Evolutionary conservation across 2,888 invertebrate genomes (phyloP).

Genomic region (Drosophila emarginata): DNA sequence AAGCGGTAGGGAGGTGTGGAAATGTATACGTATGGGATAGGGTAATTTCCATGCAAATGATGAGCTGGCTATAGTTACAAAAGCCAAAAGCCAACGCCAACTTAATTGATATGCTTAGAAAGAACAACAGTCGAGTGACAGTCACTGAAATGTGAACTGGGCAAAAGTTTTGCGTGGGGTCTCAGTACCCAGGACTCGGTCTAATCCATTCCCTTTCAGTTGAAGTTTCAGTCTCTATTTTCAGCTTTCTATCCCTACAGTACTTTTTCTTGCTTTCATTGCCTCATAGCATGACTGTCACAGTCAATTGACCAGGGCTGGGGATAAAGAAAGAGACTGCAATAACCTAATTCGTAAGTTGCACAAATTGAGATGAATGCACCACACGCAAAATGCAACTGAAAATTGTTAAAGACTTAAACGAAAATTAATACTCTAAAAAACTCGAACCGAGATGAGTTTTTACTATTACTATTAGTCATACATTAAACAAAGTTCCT

Average conservation of each 20-base stretch:
- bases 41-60: conserved; percentile 68
- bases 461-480: background rate
- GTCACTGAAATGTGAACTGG: conserved; percentile 58
- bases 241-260: background rate
- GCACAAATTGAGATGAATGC: conserved; percentile 64
- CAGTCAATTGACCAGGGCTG: conserved; percentile 40
- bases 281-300: conserved; percentile 25
- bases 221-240: background rate
- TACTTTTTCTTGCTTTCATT: background rate
- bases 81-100: conserved; percentile 49
- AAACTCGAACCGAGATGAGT: background rate
- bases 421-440: background rate
- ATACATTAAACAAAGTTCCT: background rate
- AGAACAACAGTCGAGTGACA: conserved; percentile 60
- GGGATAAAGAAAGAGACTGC: conserved; percentile 17
- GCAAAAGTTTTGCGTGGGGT: conserved; percentile 36
- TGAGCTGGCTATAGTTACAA: conserved; percentile 47
- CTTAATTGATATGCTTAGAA: conserved; percentile 69
- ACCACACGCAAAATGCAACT: conserved; percentile 48
- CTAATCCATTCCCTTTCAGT: background rate
- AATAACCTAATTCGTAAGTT: conserved; percentile 51
- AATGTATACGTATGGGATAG: conserved; percentile 25
- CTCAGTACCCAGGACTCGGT: background rate
- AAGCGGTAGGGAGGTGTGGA: background rate
- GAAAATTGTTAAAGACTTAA: conserved; percentile 29